A percentile compares a stretch with the other conserved stretches of the same genome.
Conservation (phyloP, 2,797 vertebrate genomes). For the Sebastes flavidus region DNA sequence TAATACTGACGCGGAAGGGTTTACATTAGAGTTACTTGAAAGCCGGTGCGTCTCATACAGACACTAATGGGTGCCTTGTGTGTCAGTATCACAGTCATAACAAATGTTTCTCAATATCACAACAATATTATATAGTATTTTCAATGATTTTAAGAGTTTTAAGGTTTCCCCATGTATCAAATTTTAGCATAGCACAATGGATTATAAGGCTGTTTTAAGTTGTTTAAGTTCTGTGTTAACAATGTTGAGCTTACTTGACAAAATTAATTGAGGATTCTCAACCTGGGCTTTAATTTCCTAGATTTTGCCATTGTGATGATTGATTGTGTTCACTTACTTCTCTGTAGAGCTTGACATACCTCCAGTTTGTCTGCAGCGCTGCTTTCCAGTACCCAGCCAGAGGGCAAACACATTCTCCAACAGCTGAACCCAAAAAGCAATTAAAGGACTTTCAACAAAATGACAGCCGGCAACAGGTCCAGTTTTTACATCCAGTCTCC, state of each 20-base stretch:
- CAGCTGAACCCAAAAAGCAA: conserved; percentile 18
- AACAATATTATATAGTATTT: neutral
- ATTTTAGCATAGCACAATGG: neutral
- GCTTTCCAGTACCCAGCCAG: conserved; percentile 16
- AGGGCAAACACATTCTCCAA: conserved; percentile 23
- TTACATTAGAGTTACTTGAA: too few relatives aligned
- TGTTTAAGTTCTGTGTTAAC: neutral
- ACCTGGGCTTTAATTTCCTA: conserved; percentile 9
- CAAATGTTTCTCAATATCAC: neutral
- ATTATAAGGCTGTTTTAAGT: neutral
- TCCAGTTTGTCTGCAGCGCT: conserved; percentile 19
- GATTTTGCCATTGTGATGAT: neutral
- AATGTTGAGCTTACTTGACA: neutral
- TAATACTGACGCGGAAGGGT: too few relatives aligned
- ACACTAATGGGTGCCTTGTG: too few relatives aligned
- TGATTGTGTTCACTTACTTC: conserved; percentile 11
- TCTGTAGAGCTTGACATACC: conserved; percentile 9
- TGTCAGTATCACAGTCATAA: too few relatives aligned
- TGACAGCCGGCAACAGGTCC: conserved; percentile 2
- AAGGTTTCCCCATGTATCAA: neutral
- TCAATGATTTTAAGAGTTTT: neutral
- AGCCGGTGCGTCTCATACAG: too few relatives aligned
- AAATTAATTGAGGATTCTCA: neutral
- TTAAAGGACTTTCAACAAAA: conserved; percentile 3
- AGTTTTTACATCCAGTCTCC: neutral